These are phyloP conservation scores for Netelia fuscicornis DNA, from an alignment of 2,888 invertebrate genomes.

Conservation along the genomic window DNA sequence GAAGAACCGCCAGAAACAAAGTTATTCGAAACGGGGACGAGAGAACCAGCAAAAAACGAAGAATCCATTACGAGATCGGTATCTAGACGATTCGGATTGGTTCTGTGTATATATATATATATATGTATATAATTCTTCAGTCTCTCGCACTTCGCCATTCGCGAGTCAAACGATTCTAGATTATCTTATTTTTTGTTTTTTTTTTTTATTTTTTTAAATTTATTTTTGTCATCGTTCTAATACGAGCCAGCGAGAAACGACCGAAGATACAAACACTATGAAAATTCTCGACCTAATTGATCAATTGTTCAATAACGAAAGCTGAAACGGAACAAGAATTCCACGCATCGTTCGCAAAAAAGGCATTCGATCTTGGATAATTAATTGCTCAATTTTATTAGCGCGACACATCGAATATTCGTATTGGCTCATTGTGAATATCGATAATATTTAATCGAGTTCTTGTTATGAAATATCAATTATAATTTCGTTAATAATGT, in stretches of 20 bases:
- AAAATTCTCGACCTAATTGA: slow-evolving; percentile 24
- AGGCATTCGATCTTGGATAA: neutral
- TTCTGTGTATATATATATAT: slow-evolving; percentile 1
- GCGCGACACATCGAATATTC: neutral
- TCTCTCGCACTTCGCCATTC: slow-evolving; percentile 24
- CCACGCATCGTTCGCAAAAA: neutral
- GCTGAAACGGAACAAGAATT: neutral
- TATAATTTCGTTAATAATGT: too few species aligned
- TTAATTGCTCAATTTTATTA: neutral
- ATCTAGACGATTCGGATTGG: slow-evolving; percentile 73
- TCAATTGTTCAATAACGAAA: slow-evolving; percentile 9
- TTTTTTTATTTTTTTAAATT: slow-evolving; percentile 30
- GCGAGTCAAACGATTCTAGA: neutral
- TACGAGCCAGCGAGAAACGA: neutral
- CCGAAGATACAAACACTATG: neutral
- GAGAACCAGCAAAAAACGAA: slow-evolving; percentile 58
- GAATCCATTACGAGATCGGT: slow-evolving; percentile 71
- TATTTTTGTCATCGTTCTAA: neutral
- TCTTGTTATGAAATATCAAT: too few species aligned
- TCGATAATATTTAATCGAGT: too few species aligned
- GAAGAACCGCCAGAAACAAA: slow-evolving; percentile 43
- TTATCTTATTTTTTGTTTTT: slow-evolving; percentile 5
- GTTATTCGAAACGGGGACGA: slow-evolving; percentile 62
- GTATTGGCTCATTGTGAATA: too few species aligned
- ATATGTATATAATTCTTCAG: neutral